phyloP scores from a whole-genome alignment of 1,140 invertebrate genomes.

The Dufourea novaeangliae region DNA sequence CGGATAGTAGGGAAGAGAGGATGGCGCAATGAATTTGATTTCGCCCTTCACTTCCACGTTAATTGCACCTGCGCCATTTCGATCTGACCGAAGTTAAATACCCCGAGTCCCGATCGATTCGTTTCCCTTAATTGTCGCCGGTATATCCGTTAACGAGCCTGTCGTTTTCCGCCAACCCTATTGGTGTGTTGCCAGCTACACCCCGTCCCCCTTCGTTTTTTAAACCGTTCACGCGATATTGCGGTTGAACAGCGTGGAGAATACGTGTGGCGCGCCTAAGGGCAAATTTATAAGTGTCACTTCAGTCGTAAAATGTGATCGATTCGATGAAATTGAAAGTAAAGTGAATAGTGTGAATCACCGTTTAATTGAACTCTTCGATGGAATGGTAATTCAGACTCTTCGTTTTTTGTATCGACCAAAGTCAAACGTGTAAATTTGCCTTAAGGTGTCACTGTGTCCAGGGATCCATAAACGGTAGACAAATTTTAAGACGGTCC shows the following conservation, averaged over 20 bases:
- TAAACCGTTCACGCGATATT: conserved; percentile 53
- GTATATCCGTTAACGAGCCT: conserved; percentile 68
- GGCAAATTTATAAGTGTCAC: no score
- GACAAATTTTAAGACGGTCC: no score
- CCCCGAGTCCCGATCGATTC: conserved; percentile 62
- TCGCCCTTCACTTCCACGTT: no score
- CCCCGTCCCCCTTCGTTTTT: conserved; percentile 62
- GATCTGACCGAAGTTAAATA: conserved; percentile 60
- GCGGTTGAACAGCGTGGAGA: conserved; percentile 67
- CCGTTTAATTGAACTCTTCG: no score
- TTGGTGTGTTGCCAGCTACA: conserved; percentile 69
- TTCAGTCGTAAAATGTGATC: no score
- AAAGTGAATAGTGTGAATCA: no score
- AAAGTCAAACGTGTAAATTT: no score
- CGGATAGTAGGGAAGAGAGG: neutral
- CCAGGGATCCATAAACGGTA: no score
- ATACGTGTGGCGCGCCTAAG: conserved; percentile 55
- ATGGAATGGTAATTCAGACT: no score
- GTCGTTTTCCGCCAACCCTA: conserved; percentile 65
- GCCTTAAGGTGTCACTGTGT: no score
- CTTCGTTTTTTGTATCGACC: no score
- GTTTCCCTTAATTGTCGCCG: conserved; percentile 67
- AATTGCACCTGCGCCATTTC: conserved; percentile 34
- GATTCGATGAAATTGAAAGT: no score
- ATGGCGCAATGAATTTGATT: conserved; percentile 37